phyloP scores from a whole-genome alignment of 2,888 invertebrate species.

The Drosophila nr. perissopoda region DNA sequence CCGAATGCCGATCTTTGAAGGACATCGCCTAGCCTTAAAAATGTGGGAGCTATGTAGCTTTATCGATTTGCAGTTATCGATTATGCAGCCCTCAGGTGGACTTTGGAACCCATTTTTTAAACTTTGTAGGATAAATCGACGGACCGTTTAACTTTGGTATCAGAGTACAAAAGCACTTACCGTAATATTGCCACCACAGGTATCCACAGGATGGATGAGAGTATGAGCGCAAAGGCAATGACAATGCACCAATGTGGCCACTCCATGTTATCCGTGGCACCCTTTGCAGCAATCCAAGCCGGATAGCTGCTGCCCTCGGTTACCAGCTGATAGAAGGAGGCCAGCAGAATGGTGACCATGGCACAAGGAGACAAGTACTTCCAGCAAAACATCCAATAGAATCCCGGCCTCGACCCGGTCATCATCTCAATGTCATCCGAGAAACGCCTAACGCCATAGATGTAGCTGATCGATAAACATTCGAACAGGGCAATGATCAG shows the following conservation, averaged over 20 bases:
- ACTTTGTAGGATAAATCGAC: neutral
- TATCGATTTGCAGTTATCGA: neutral
- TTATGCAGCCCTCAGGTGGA: neutral
- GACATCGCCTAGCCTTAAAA: neutral
- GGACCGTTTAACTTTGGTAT: neutral
- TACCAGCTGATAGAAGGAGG: slow-evolving; percentile 92
- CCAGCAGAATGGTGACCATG: slow-evolving; percentile 93
- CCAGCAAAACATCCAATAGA: slow-evolving; percentile 98
- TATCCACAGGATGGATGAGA: slow-evolving; percentile 95
- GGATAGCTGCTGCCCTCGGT: slow-evolving; percentile 93
- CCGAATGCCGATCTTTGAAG: neutral
- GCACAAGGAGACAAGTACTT: slow-evolving; percentile 95
- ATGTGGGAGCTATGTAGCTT: neutral
- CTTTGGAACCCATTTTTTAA: neutral
- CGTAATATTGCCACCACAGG: slow-evolving; percentile 92
- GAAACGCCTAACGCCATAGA: slow-evolving; percentile 96
- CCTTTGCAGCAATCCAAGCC: slow-evolving; percentile 91
- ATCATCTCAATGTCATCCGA: slow-evolving; percentile 97
- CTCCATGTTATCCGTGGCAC: slow-evolving; percentile 90
- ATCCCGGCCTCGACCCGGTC: slow-evolving; percentile 94
- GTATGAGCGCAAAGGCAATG: slow-evolving; percentile 90
- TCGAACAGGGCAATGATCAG: slow-evolving; percentile 97
- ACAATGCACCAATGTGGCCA: slow-evolving; percentile 95
- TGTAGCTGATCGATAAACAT: slow-evolving; percentile 96
- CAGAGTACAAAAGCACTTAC: slow-evolving; percentile 84